Evolutionary conservation across 2,888 invertebrate genomes (phyloP).

Genomic region (Trichogramma dendrolimi): DNA sequence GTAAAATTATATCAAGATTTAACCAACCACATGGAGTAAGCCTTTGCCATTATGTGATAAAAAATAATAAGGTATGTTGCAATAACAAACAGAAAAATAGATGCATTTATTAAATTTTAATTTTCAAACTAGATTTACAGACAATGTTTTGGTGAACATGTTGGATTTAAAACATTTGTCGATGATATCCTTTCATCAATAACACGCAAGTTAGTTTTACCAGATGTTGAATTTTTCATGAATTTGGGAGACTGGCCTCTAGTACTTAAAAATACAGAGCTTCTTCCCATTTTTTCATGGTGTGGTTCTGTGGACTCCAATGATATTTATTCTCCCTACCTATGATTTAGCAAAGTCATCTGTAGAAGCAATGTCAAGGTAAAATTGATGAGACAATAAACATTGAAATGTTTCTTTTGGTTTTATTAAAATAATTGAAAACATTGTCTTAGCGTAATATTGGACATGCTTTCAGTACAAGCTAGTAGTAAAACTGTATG

Average conservation of each 20-base stretch:
- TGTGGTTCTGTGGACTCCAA: slow-evolving; percentile 81
- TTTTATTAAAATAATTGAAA: slow-evolving; percentile 2
- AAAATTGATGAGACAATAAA: slow-evolving; percentile 28
- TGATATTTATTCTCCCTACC: slow-evolving; percentile 93
- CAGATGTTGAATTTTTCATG: slow-evolving; percentile 84
- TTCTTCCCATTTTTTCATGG: slow-evolving; percentile 88
- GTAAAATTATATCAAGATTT: slow-evolving; percentile 65
- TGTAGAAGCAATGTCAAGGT: slow-evolving; percentile 90
- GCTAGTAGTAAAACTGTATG: slow-evolving; percentile 69
- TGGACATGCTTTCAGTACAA: slow-evolving; percentile 89
- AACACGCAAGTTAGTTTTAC: slow-evolving; percentile 72
- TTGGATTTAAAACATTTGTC: slow-evolving; percentile 93
- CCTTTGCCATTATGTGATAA: slow-evolving; percentile 84
- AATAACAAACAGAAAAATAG: background rate
- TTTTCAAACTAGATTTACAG: slow-evolving; percentile 62
- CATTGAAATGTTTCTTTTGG: background rate
- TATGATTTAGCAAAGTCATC: slow-evolving; percentile 92
- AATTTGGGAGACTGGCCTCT: slow-evolving; percentile 97
- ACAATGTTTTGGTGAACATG: slow-evolving; percentile 88
- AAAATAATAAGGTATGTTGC: slow-evolving; percentile 62
- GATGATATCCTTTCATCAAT: slow-evolving; percentile 82
- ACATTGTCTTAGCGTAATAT: slow-evolving; percentile 64
- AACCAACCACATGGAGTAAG: slow-evolving; percentile 77
- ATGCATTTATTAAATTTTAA: background rate
- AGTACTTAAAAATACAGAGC: slow-evolving; percentile 56